Conservation (phyloP, 1,140 invertebrate species). For the Pararge aegeria region DNA sequence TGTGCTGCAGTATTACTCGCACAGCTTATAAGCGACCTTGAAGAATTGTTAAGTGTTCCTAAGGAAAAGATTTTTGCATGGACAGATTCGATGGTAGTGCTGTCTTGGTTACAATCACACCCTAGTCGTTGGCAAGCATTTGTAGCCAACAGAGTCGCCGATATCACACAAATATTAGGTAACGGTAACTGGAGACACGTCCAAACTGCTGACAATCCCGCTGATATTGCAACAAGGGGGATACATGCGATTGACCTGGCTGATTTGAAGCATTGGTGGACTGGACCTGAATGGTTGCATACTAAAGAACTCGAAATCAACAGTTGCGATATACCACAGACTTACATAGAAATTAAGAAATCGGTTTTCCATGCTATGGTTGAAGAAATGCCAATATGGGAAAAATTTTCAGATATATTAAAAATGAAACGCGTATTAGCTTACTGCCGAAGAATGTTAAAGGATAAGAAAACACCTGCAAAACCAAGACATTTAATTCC, state of each 20-base stretch:
- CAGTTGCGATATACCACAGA: constrained; percentile 20
- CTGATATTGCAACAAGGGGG: not conserved
- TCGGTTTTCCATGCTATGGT: constrained; percentile 4
- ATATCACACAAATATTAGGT: not conserved
- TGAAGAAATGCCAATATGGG: constrained; percentile 22
- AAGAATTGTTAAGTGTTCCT: not conserved
- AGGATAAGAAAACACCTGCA: constrained; percentile 4
- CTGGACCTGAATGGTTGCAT: constrained; percentile 27
- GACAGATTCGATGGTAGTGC: not conserved
- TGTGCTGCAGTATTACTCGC: not conserved
- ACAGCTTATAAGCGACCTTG: not conserved
- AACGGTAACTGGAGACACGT: not conserved
- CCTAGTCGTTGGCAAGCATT: not conserved
- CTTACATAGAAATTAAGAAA: constrained; percentile 26
- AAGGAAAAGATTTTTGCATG: not conserved
- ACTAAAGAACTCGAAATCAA: constrained; percentile 4
- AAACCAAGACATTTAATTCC: constrained; percentile 16
- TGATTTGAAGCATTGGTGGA: constrained; percentile 20
- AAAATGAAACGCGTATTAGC: constrained; percentile 35
- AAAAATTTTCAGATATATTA: constrained; percentile 30
- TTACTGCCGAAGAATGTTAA: constrained; percentile 30
- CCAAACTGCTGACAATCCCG: not conserved
- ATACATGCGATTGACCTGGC: not conserved
- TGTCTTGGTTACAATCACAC: not conserved
- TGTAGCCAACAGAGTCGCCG: not conserved